Evolutionary conservation across 2,797 vertebrate species (phyloP), one percentile per base, ranked within the genome.

Genomic region (Pseudotriccus pelzelni): DNA sequence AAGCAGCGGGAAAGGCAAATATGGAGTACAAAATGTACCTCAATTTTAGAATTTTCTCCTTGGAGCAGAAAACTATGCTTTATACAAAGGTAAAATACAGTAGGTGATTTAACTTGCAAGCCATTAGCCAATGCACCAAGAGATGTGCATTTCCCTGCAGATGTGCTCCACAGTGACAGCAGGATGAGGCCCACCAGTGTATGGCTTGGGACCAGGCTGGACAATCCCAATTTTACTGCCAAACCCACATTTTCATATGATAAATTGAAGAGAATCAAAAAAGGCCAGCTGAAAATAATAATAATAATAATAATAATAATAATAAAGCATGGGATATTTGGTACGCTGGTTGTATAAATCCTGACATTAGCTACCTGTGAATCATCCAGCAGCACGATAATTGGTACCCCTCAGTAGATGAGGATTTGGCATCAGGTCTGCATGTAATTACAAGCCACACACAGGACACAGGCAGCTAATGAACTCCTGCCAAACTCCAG

Each of bases 381-480:
- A 94, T 92, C 94, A 95, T 95, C 93, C 84, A 96, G 96, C 95
- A 97, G 94, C 95, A 97, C 27, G 50, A 97, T 98, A 97, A 97
- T 98, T 98, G 97, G 97, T 96, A 32, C 84, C 97, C 96, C 92
- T 98, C 66, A 55, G 93, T 96, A 97, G 97, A 97, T 97, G 97
- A 97, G 96, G 97, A 94, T 95, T 97, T 98, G 97, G 97, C 97
- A 97, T 90, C 10, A 10, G 87, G 82, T 94, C 97, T 98, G 96
- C 96, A 95, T 97, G 96, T 97, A 97, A 98, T 98, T 98, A 98
- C 91, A 96, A 98, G 96, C 97, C 97, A 97, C 98, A 97, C 96
- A 97, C 96, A 97, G 97, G 96, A 97, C 97, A 96, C 93, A 97
- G 97, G 94, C 97, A 97, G 97, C 96, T 97, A 95, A 95, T 96